Conservation (phyloP, 2,797 vertebrate genomes). For the Picus viridis region DNA sequence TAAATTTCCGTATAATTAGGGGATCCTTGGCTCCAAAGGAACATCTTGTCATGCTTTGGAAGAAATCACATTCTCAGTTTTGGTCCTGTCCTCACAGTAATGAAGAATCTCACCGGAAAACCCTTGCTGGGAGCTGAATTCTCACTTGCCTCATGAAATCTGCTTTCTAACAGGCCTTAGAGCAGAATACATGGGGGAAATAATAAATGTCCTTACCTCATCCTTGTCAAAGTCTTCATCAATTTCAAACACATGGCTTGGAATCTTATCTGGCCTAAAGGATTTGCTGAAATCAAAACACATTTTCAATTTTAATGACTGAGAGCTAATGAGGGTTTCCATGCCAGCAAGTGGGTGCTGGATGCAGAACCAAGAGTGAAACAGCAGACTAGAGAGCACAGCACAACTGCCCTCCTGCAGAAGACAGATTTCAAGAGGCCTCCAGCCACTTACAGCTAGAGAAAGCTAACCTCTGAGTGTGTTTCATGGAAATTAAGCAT, state of each 20-base stretch:
- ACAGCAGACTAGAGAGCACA: background rate
- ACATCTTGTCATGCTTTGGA: background rate
- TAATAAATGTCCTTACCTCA: slow-evolving; percentile 77
- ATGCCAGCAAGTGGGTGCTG: background rate
- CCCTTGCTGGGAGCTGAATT: background rate
- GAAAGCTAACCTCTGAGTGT: background rate
- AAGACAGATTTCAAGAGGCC: background rate
- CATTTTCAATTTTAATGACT: slow-evolving; percentile 33
- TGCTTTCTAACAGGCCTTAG: background rate
- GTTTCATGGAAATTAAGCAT: background rate
- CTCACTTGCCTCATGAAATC: background rate
- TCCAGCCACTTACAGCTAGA: background rate
- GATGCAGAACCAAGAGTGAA: background rate
- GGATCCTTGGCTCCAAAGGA: background rate
- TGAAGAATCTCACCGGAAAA: background rate
- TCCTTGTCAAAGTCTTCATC: slow-evolving; percentile 96
- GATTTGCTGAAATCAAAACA: slow-evolving; percentile 88
- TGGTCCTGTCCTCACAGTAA: background rate
- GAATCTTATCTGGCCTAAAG: slow-evolving; percentile 94
- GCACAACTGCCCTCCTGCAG: background rate
- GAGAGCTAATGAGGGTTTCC: background rate
- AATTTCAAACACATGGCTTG: slow-evolving; percentile 91
- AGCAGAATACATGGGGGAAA: background rate
- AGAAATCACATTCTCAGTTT: background rate
- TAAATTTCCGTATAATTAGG: background rate